These are phyloP conservation scores for Dolichomitus sp. DNA, from an alignment of 2,888 invertebrate genomes.

Conservation along the genomic window DNA sequence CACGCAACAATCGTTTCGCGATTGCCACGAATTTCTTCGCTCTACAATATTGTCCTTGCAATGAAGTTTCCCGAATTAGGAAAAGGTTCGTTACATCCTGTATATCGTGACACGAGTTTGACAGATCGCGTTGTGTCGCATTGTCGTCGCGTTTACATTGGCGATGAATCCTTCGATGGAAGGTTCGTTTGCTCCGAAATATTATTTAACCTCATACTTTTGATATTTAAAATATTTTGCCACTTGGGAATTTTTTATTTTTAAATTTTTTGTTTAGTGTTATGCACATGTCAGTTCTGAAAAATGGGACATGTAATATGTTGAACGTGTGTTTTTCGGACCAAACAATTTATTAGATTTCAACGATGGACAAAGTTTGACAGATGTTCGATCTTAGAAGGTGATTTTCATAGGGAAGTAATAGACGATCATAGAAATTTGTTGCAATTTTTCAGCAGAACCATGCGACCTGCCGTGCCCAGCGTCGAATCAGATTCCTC, in stretches of 20 bases:
- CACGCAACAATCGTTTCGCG: neutral
- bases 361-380: neutral
- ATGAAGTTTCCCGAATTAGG: conserved; percentile 1
- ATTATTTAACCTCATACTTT: conserved; percentile 1
- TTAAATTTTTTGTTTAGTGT: neutral
- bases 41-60: neutral
- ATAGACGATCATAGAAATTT: conserved; percentile 24
- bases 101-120: neutral
- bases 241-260: too few species aligned
- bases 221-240: too few species aligned
- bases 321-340: too few species aligned
- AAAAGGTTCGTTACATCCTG: neutral
- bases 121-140: conserved; percentile 3
- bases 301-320: neutral
- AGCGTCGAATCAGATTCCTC: conserved; percentile 84
- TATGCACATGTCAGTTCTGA: neutral
- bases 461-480: conserved; percentile 94
- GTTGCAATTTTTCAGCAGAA: conserved; percentile 88
- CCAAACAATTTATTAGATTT: neutral
- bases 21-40: neutral
- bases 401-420: neutral
- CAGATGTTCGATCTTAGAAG: neutral
- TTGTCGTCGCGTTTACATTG: neutral
- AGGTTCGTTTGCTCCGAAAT: neutral
- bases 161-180: neutral